Evolutionary conservation across 2,797 vertebrate species (phyloP).

Genomic region (Petrocephalus schoutedeni): DNA sequence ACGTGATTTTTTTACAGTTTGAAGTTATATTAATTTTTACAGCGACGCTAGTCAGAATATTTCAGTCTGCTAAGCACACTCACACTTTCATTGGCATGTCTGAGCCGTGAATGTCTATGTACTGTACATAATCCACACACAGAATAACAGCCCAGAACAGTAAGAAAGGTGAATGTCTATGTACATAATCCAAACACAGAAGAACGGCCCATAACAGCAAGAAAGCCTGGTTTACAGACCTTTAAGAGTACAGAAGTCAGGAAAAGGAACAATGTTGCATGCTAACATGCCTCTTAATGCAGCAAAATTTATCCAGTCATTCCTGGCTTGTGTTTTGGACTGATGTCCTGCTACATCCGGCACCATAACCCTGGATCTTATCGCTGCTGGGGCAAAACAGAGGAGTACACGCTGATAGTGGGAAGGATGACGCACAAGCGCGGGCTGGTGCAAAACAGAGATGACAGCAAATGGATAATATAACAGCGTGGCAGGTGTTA

Average conservation of each 20-base stretch:
- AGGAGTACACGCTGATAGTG: slow-evolving; percentile 21
- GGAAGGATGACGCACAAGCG: slow-evolving; percentile 18
- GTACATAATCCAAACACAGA: background rate
- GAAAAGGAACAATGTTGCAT: background rate
- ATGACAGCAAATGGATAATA: background rate
- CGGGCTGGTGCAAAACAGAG: background rate
- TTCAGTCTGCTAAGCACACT: background rate
- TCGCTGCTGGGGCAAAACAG: background rate
- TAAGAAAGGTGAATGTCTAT: background rate
- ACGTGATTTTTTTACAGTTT: background rate
- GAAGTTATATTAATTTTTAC: background rate
- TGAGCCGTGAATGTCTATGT: background rate
- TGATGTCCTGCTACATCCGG: background rate
- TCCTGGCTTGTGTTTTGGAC: background rate
- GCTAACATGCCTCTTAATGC: background rate
- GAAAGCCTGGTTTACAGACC: background rate
- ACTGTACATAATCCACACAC: background rate
- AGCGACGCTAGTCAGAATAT: background rate
- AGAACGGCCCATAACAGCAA: background rate
- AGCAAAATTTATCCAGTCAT: background rate
- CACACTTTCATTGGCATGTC: background rate
- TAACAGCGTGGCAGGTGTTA: background rate
- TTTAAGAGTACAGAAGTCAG: background rate
- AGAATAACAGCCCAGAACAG: background rate
- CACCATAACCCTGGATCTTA: slow-evolving; percentile 5